These are phyloP conservation scores for Clarias laeviceps DNA, from an alignment of 2,797 vertebrate species.

Conservation along the genomic window DNA sequence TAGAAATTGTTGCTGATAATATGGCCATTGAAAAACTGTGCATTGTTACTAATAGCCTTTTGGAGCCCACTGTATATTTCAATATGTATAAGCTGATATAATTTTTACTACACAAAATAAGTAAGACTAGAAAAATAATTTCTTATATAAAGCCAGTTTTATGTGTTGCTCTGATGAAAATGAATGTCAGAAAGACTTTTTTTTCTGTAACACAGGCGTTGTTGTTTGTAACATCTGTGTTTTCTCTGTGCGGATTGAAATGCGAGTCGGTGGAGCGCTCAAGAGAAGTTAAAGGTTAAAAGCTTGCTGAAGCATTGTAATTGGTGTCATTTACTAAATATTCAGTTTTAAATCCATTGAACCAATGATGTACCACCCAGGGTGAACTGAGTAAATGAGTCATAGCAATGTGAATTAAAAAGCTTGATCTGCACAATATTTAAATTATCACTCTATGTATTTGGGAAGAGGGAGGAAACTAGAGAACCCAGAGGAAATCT, in stretches of 20 bases:
- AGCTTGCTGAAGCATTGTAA: not conserved
- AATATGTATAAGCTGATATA: not conserved
- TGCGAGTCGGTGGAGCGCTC: not conserved
- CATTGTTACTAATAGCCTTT: too few relatives aligned
- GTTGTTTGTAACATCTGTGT: not conserved
- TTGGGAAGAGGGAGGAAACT: not conserved
- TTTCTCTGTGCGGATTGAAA: not conserved
- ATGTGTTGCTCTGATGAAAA: not conserved
- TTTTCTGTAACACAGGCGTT: not conserved
- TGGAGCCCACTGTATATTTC: not conserved
- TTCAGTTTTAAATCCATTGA: not conserved
- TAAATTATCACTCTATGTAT: not conserved
- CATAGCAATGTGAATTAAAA: not conserved
- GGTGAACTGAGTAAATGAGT: not conserved
- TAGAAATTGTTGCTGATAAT: too few relatives aligned
- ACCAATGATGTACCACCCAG: not conserved
- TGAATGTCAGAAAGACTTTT: not conserved
- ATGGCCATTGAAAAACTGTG: too few relatives aligned
- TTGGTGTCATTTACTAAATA: not conserved
- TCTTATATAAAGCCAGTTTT: not conserved
- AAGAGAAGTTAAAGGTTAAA: slow-evolving; percentile 7
- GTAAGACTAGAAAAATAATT: not conserved
- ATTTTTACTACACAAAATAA: not conserved
- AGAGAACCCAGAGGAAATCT: not conserved
- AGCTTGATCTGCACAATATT: not conserved